A percentile compares a stretch with the other conserved stretches of the same genome.
Evolutionary conservation across 1,140 invertebrate species (phyloP).

Genomic region (Aphaenogaster rudis): DNA sequence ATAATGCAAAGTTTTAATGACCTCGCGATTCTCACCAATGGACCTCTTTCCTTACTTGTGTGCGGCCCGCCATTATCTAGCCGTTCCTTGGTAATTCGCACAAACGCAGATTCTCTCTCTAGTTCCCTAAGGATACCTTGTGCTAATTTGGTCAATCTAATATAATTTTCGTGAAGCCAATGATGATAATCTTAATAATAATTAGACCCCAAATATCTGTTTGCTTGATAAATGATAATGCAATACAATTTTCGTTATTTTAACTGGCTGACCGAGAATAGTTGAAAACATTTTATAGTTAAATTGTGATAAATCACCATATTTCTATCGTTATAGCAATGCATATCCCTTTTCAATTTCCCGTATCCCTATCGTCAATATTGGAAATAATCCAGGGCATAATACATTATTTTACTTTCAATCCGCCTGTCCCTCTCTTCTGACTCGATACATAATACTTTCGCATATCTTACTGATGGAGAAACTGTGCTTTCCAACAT

Average conservation of each 20-base stretch:
- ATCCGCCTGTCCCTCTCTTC: background rate
- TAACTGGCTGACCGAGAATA: background rate
- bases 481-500: slow-evolving; percentile 65
- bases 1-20: slow-evolving; percentile 78
- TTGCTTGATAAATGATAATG: slow-evolving; percentile 7
- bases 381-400: background rate
- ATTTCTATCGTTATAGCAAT: background rate
- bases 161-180: slow-evolving; percentile 34
- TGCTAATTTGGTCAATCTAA: slow-evolving; percentile 42
- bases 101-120: slow-evolving; percentile 18
- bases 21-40: slow-evolving; percentile 50
- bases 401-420: slow-evolving; percentile 47
- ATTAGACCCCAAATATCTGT: slow-evolving; percentile 2
- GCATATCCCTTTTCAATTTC: background rate
- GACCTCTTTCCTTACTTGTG: slow-evolving; percentile 11
- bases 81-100: slow-evolving; percentile 50
- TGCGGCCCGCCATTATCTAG: slow-evolving; percentile 50
- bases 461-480: slow-evolving; percentile 8
- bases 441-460: slow-evolving; percentile 12
- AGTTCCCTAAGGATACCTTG: background rate
- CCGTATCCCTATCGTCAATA: background rate
- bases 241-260: background rate
- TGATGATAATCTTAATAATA: slow-evolving; percentile 40
- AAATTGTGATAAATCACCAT: slow-evolving; percentile 14
- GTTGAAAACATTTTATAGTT: background rate